phyloP scores from a whole-genome alignment of 2,888 invertebrate species.

The Nephrotoma flavescens region DNA sequence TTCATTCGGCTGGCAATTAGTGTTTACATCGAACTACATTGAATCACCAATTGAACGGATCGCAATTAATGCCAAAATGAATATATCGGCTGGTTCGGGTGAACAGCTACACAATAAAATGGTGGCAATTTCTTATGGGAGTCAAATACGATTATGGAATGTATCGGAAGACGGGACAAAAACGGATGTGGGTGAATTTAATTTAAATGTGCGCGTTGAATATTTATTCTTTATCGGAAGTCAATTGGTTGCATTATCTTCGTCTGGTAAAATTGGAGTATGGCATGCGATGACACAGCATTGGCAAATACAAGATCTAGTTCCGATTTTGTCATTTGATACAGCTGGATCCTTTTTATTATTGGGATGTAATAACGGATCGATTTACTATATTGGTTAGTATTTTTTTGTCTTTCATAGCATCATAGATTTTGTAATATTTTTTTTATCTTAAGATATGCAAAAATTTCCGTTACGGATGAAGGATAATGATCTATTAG shows the following conservation, averaged over 20 bases:
- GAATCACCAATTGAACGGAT: conserved; percentile 81
- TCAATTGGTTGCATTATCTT: conserved; percentile 90
- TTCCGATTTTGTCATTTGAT: conserved; percentile 90
- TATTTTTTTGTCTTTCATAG: background rate
- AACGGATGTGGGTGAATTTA: conserved; percentile 73
- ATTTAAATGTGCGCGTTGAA: conserved; percentile 83
- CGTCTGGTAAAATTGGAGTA: conserved; percentile 90
- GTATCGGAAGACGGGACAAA: conserved; percentile 61
- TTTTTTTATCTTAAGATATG: conserved; percentile 59
- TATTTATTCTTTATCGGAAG: conserved; percentile 95
- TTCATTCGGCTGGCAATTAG: conserved; percentile 90
- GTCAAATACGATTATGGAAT: conserved; percentile 63
- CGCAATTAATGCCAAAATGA: conserved; percentile 64
- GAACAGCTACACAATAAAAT: conserved; percentile 51
- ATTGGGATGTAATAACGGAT: conserved; percentile 90
- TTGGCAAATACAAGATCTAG: conserved; percentile 95
- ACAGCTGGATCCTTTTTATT: conserved; percentile 92
- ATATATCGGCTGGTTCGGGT: conserved; percentile 32
- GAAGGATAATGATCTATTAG: conserved; percentile 97
- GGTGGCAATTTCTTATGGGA: conserved; percentile 69
- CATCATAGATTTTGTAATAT: conserved; percentile 10
- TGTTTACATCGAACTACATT: conserved; percentile 86
- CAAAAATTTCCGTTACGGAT: conserved; percentile 96
- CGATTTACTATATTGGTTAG: conserved; percentile 90
- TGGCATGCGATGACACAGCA: conserved; percentile 99